Evolutionary conservation across 2,888 invertebrate species (phyloP), one percentile per base, ranked within the genome.

Genomic region (Prenolepis imparis): DNA sequence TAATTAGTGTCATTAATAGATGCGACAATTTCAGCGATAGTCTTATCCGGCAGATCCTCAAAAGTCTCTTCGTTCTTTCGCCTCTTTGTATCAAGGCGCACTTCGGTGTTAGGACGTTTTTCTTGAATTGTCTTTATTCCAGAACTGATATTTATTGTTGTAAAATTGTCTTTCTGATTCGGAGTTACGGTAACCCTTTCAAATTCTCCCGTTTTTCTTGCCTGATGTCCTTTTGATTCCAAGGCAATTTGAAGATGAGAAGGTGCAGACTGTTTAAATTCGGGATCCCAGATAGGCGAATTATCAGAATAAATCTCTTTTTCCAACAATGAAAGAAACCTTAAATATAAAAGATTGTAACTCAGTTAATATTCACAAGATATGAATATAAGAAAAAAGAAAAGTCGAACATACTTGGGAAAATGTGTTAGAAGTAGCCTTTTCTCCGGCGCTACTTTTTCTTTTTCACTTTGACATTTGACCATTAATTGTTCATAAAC

Each of bases 221-320:
- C 90, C 61, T 89, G 89, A 83, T 89, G 92, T 59, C 95, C 95
- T 91, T 96, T 96, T 83, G 96, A 96, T 87, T 97, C 97, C 18
- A 96, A 93, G 55, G 96, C 95, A 1, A 96, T 95, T 90, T 97
- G 97, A 55, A 97, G 94, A 91, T 97, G 97, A 28, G 96, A 95
- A 0, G 97, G 97, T 0, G 97, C 96, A 41, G 96, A 96, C 90
- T 96, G 97, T 88, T 98, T 97, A 94, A 98, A 99, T 41, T 98
- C 97, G 0, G 97, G 97, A 95, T 99, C 98, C 98, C 99, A 99
- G 87, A 99, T 98, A 0, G 98, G 98, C 0, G 99, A 99, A 92
- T 96, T 97, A 36, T 97, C 95, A 32, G 97, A 97, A 94, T 98
- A 97, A 75, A 99, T 97, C 93, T 99, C 99, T 84, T 97, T 97